phyloP scores from a whole-genome alignment of 2,888 invertebrate species.

The Heliothis peltigera region DNA sequence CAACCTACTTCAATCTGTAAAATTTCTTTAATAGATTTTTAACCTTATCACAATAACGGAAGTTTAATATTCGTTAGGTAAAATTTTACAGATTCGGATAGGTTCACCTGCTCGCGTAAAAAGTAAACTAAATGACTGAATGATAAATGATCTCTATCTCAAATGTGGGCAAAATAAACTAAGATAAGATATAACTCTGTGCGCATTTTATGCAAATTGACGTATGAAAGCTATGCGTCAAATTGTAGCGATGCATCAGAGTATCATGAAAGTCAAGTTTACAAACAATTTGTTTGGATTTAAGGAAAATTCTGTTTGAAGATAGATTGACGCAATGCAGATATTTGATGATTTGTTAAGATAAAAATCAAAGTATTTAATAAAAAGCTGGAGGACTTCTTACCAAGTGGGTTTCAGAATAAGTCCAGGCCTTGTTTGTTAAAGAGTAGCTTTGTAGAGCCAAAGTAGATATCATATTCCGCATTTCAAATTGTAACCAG shows the following conservation, averaged over 20 bases:
- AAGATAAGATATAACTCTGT: constrained; percentile 39
- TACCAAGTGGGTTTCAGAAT: no score
- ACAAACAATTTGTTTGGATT: constrained; percentile 10
- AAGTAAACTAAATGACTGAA: constrained; percentile 24
- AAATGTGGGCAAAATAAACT: constrained; percentile 17
- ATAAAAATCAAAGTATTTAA: background rate
- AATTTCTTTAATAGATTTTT: no score
- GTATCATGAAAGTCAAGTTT: constrained; percentile 5
- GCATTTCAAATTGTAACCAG: no score
- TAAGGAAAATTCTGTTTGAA: constrained; percentile 6
- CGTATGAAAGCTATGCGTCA: constrained; percentile 26
- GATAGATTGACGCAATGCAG: constrained; percentile 9
- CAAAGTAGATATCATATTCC: no score
- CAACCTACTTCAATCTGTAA: no score
- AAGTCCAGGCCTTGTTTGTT: no score
- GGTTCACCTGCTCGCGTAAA: no score
- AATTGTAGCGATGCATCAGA: constrained; percentile 24
- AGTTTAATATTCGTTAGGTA: no score
- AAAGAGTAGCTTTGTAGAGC: no score
- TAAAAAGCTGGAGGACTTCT: no score
- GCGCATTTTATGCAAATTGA: constrained; percentile 29
- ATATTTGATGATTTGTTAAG: constrained; percentile 5
- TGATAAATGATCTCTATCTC: constrained; percentile 21
- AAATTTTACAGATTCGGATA: no score
- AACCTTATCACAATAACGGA: no score